Evolutionary conservation across 2,888 invertebrate genomes (phyloP), one percentile per base, ranked within the genome.

Genomic region (Cryptus armator): DNA sequence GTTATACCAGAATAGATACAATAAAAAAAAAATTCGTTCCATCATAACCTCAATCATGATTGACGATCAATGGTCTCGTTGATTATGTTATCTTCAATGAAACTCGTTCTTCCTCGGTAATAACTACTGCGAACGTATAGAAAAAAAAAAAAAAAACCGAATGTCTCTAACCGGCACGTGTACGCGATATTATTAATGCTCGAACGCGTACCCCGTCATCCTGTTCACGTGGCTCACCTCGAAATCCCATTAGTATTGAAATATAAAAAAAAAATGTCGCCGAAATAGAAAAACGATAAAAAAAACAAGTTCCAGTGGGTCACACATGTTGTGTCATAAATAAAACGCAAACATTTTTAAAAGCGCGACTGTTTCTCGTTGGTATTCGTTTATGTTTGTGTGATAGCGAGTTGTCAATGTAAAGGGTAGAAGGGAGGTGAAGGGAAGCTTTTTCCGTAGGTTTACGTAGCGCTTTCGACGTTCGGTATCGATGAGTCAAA

Each of bases 401-500:
- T 64, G 70, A 81, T 81, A 75, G 62, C 32, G 14, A 66, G 48
- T 68, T 10, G 66, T 24, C 53, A n/a, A 71, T 37, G 43, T 56
- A 37, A 14, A n/a, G 12, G 48, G 68, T 3, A 48, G 14, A 48
- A 70, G 62, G 53, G 24, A 5, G 48, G 68, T 2, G 59, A n/a
- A 48, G 68, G 62, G 53, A 76, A 64, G 53, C 68, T 75, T 64
- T 37, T 81, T 53, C 75, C 51, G 51, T 44, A 44, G 59, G 48
- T 71, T n/a, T 64, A 37, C 37, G 51, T 46, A 76, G 48, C 43
- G 29, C 62, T 70, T 43, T 44, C 62, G 62, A 64, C 51, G 75
- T 70, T 81, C 75, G n/a, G 70, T 81, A 81, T 62, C 67, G 75
- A 81, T 53, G 81, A 64, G 44, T 29, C 19, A 2, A 19, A 12